Evolutionary conservation across 2,888 invertebrate genomes (phyloP).

Genomic region (Trypoxylon attenuatum): DNA sequence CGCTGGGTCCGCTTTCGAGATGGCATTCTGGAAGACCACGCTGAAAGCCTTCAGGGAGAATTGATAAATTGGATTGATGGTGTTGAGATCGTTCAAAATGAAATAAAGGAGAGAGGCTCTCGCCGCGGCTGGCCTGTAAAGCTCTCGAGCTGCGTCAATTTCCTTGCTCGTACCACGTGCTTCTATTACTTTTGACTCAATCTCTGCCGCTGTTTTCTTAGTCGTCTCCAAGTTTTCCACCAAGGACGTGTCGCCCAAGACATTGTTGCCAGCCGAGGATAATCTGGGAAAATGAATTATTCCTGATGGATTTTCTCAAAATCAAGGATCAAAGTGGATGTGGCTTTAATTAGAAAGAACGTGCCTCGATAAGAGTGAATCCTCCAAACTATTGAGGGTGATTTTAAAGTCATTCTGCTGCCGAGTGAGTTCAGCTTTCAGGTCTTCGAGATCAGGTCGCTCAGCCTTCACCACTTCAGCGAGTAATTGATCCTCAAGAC

Average conservation of each 20-base stretch:
- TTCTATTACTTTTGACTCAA: constrained; percentile 93
- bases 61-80: constrained; percentile 97
- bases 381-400: constrained; percentile 93
- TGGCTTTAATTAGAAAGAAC: neutral
- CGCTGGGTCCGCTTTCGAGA: constrained; percentile 89
- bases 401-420: constrained; percentile 99
- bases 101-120: constrained; percentile 96
- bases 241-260: constrained; percentile 94
- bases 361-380: constrained; percentile 88
- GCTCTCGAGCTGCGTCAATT: constrained; percentile 95
- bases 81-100: constrained; percentile 95
- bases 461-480: constrained; percentile 98
- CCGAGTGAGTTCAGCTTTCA: constrained; percentile 95
- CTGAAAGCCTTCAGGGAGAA: constrained; percentile 98
- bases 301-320: neutral
- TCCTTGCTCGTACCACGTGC: constrained; percentile 93
- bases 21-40: constrained; percentile 98
- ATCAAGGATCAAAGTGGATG: neutral
- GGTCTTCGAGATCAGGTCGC: constrained; percentile 94
- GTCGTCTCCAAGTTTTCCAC: constrained; percentile 98
- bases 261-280: constrained; percentile 94
- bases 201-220: constrained; percentile 96
- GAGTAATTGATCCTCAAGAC: constrained; percentile 94
- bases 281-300: constrained; percentile 75
- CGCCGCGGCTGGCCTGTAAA: constrained; percentile 91